Percentiles rank a stretch among this genome's conserved stretches.
Evolutionary conservation across 2,888 invertebrate genomes (phyloP).

Genomic region (Dysmachus trigonus): DNA sequence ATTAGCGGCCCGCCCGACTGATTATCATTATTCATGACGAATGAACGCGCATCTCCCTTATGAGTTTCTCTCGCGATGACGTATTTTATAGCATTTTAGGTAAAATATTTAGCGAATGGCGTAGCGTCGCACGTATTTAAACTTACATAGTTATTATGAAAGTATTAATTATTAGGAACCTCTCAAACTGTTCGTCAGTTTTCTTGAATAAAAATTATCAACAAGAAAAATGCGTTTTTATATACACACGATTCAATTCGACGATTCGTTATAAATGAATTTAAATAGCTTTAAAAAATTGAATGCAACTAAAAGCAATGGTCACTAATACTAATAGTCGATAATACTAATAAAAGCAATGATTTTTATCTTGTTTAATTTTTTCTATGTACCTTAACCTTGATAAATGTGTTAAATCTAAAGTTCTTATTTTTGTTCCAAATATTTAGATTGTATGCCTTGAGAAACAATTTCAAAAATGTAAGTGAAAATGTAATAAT

Average conservation of each 20-base stretch:
- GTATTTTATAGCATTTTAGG: background rate
- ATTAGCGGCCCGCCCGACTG: background rate
- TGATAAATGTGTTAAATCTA: too few relatives aligned
- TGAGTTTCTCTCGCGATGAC: background rate
- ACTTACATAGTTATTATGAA: background rate
- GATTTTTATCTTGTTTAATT: too few relatives aligned
- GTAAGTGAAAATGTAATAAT: too few relatives aligned
- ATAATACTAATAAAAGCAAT: too few relatives aligned
- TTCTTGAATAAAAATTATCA: slow-evolving; percentile 30
- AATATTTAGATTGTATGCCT: too few relatives aligned
- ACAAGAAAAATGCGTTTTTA: background rate
- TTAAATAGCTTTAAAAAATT: too few relatives aligned
- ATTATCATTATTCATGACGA: background rate
- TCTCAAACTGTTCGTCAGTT: slow-evolving; percentile 26
- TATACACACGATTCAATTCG: background rate
- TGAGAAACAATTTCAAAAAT: too few relatives aligned
- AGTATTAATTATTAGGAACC: slow-evolving; percentile 19
- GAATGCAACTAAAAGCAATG: too few relatives aligned
- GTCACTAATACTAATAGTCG: too few relatives aligned
- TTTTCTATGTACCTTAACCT: too few relatives aligned
- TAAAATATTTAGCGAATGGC: background rate
- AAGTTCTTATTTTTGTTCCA: too few relatives aligned
- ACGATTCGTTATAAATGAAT: too few relatives aligned
- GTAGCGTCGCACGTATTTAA: slow-evolving; percentile 5
- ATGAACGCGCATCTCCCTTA: background rate